Conservation (phyloP, 2,113 vertebrate genomes). For the Azemiops feae region DNA sequence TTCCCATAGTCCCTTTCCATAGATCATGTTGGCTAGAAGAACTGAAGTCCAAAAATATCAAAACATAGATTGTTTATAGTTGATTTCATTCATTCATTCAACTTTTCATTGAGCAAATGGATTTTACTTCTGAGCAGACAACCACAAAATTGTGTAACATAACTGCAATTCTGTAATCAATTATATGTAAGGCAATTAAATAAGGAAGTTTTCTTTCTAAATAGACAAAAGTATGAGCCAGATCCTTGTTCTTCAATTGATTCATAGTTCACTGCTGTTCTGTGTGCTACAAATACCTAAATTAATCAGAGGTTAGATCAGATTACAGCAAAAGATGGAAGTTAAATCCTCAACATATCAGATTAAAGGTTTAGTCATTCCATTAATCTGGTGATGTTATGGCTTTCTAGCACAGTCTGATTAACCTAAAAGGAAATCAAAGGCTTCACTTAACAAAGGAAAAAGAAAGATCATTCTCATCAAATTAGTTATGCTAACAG, state of each 20-base stretch:
- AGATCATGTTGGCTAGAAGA: neutral
- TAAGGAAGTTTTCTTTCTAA: neutral
- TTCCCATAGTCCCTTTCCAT: neutral
- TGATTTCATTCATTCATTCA: neutral
- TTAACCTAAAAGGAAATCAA: slow-evolving; percentile 5
- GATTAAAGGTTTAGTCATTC: neutral
- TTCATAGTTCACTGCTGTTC: neutral
- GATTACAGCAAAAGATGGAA: neutral
- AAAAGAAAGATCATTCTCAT: neutral
- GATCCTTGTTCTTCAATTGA: neutral
- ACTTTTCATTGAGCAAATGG: neutral
- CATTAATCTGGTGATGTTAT: neutral
- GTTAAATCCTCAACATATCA: neutral
- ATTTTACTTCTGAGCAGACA: neutral
- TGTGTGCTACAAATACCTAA: neutral
- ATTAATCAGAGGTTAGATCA: neutral
- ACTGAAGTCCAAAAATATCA: neutral
- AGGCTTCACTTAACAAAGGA: neutral
- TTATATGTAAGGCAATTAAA: neutral
- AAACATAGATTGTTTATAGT: neutral
- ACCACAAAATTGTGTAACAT: neutral
- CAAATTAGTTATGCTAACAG: neutral
- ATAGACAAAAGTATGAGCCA: neutral
- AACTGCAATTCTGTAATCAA: neutral
- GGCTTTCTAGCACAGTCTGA: neutral